Evolutionary conservation across 2,888 invertebrate genomes (phyloP).

Genomic region (Sarcophaga caerulescens): DNA sequence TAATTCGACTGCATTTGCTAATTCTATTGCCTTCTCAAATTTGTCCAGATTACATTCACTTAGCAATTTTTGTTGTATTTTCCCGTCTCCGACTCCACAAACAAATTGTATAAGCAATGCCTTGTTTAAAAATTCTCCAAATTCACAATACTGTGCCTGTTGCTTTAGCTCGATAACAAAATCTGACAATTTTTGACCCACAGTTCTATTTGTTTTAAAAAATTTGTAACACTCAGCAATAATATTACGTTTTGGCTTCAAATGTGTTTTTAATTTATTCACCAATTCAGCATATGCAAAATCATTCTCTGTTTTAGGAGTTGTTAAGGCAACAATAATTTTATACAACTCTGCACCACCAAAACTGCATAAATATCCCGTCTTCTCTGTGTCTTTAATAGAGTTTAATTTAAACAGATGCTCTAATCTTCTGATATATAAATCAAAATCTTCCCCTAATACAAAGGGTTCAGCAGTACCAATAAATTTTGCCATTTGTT

Average conservation of each 20-base stretch:
- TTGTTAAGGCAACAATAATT: conserved; percentile 31
- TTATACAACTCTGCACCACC: neutral
- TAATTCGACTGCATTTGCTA: conserved; percentile 1
- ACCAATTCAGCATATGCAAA: conserved; percentile 26
- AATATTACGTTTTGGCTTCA: conserved; percentile 47
- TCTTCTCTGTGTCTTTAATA: conserved; percentile 9
- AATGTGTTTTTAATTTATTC: conserved; percentile 32
- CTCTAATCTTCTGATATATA: conserved; percentile 1
- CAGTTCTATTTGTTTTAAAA: conserved; percentile 14
- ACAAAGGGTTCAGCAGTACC: no score
- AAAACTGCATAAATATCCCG: conserved; percentile 14
- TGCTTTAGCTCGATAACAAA: conserved; percentile 42
- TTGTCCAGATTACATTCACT: neutral
- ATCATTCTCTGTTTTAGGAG: conserved; percentile 36
- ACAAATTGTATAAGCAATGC: neutral
- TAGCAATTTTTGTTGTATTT: conserved; percentile 9
- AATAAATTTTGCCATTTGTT: no score
- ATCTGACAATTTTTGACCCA: conserved; percentile 10
- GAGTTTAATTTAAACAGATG: conserved; percentile 7
- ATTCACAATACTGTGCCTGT: conserved; percentile 22
- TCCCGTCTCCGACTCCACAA: neutral
- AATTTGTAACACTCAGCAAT: conserved; percentile 41
- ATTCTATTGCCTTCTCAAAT: neutral
- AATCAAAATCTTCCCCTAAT: conserved; percentile 11
- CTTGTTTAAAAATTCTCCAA: conserved; percentile 23